These are phyloP conservation scores for Megamerina dolium DNA, from an alignment of 2,888 invertebrate species.

Conservation along the genomic window DNA sequence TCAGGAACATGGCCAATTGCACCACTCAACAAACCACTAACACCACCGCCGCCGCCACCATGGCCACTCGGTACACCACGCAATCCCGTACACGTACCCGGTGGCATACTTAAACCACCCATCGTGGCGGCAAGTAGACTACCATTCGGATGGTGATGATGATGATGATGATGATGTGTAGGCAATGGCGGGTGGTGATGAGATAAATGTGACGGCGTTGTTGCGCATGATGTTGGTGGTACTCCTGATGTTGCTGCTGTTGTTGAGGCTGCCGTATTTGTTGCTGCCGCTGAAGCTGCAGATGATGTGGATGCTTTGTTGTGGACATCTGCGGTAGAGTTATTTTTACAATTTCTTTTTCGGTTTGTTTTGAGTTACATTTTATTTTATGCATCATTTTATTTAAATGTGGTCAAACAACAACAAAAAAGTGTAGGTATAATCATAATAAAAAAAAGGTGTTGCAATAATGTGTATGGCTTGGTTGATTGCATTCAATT, in stretches of 20 bases:
- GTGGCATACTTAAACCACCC: slow-evolving; percentile 33
- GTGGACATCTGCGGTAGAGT: slow-evolving; percentile 26
- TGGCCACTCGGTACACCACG: slow-evolving; percentile 29
- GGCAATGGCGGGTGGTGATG: too few relatives aligned
- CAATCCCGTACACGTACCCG: slow-evolving; percentile 25
- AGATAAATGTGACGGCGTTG: slow-evolving; percentile 23
- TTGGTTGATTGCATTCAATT: too few relatives aligned
- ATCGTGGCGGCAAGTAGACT: slow-evolving; percentile 31
- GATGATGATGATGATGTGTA: slow-evolving; percentile 33
- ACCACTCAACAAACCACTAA: slow-evolving; percentile 22
- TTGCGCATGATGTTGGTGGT: slow-evolving; percentile 18
- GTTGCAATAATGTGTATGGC: too few relatives aligned
- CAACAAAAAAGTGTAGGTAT: too few relatives aligned
- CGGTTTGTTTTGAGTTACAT: too few relatives aligned
- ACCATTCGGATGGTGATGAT: slow-evolving; percentile 23
- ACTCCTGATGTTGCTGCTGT: slow-evolving; percentile 26
- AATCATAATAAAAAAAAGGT: too few relatives aligned
- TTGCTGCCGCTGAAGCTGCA: slow-evolving; percentile 29
- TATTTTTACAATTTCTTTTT: slow-evolving; percentile 9
- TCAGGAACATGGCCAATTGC: slow-evolving; percentile 41
- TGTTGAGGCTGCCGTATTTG: slow-evolving; percentile 30
- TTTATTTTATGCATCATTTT: too few relatives aligned
- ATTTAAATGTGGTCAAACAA: too few relatives aligned
- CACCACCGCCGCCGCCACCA: slow-evolving; percentile 12
- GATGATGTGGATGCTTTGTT: slow-evolving; percentile 27